Base-by-base conservation (phyloP, 2,888 invertebrate genomes). In the Scaptomyza tumidula region DNA sequence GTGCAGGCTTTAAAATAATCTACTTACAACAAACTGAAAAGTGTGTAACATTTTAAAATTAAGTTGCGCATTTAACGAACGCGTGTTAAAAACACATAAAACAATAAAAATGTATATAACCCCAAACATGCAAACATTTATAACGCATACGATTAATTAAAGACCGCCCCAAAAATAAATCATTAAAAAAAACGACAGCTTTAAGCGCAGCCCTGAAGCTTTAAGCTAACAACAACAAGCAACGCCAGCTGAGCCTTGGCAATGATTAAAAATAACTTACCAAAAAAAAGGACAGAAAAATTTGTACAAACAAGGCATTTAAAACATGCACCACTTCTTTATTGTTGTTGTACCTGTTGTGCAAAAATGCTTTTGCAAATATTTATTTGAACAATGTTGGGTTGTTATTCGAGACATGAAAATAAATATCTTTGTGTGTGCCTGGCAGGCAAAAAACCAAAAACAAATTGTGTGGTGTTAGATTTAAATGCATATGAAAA, bases 181-280 rank as follows among this genome's bases (percentile, higher is more conserved):
- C 48, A 48, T 39, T n/a, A n/a, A n/a, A 37, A 35, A 57, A 35
- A 58, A 19, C 9, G 13, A 16, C 57, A 54, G 55, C 46, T 53
- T 56, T 37, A 56, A 52, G 31, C 19, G 44, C 29, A 24, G 14
- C 43, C 46, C 45, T 19, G 31, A 27, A 46, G 48, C 48, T 39
- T 39, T 39, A 52, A 27, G 14, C 52, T 52, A 19, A 11, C 43
- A 44, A 24, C 44, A 24, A n/a, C 37, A 35, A 35, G 11, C 19
- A 24, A 24, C 24, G 10, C n/a, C 37, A 46, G 39, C 43, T 39
- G 41, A 54, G 71, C 41, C 55, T 56, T 63, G 60, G 41, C 19
- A 49, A 61, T 60, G 72, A 60, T 60, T 65, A 71, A 71, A 71
- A 71, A 71, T 71, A 71, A 44, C 59, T 60, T 71, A 53, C 39